Evolutionary conservation across 2,888 invertebrate genomes (phyloP).

Genomic region (Drosophila mimica): DNA sequence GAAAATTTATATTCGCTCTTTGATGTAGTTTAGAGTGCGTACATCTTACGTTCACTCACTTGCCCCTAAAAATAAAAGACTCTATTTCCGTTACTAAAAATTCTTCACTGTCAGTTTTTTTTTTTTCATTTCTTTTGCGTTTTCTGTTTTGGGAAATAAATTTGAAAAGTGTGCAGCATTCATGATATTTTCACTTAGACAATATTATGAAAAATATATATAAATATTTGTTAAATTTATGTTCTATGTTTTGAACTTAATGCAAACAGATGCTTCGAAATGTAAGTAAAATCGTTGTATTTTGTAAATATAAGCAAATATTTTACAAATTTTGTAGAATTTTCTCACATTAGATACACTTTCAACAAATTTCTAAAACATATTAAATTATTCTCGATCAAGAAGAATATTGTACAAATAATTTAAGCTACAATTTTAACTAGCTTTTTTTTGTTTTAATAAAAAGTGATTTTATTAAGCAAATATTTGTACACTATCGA

Average conservation of each 20-base stretch:
- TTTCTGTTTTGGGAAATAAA: not conserved
- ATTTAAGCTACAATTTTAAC: not conserved
- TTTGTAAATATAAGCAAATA: constrained; percentile 28
- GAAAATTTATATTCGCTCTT: constrained; percentile 40
- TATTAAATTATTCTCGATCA: not conserved
- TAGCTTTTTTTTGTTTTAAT: too few species aligned
- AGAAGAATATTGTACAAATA: not conserved
- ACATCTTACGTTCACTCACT: not conserved
- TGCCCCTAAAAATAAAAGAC: constrained; percentile 40
- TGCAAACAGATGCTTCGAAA: constrained; percentile 84
- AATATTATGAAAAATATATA: constrained; percentile 19
- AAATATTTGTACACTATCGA: not conserved
- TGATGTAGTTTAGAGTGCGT: constrained; percentile 44
- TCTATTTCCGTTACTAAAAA: constrained; percentile 43
- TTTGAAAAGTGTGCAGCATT: constrained; percentile 1
- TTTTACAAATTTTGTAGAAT: constrained; percentile 10
- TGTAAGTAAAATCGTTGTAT: constrained; percentile 81
- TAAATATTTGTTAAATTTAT: constrained; percentile 33
- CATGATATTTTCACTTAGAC: constrained; percentile 1
- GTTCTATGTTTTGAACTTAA: constrained; percentile 74
- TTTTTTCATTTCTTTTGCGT: constrained; percentile 5
- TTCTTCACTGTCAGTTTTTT: constrained; percentile 20
- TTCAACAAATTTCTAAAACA: not conserved
- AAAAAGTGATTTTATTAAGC: not conserved
- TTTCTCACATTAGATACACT: constrained; percentile 18